These are phyloP conservation scores for Halcyon smyrnensis DNA, from an alignment of 2,797 vertebrate genomes.

Conservation along the genomic window DNA sequence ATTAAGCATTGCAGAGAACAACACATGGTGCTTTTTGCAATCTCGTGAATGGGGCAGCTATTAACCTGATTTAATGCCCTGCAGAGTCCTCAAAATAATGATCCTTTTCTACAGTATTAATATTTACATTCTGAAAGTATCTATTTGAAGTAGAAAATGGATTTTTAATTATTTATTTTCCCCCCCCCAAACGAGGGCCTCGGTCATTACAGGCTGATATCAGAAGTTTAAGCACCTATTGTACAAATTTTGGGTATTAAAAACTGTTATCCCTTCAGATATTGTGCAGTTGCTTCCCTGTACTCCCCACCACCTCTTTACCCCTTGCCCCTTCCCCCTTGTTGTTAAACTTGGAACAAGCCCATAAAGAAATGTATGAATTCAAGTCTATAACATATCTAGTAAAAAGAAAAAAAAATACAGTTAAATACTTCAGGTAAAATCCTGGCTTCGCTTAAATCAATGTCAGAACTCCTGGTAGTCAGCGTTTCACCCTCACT, in stretches of 20 bases:
- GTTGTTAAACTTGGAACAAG: not conserved
- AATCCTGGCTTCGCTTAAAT: slow-evolving; percentile 12
- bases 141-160: slow-evolving; percentile 18
- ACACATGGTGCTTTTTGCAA: slow-evolving; percentile 63
- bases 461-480: not conserved
- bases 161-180: not conserved
- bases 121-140: slow-evolving; percentile 34
- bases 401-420: too few relatives aligned
- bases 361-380: not conserved
- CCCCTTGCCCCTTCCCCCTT: not conserved
- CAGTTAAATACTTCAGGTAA: not conserved
- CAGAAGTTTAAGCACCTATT: not conserved
- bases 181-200: not conserved
- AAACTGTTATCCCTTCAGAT: not conserved
- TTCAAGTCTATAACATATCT: not conserved
- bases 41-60: slow-evolving; percentile 45
- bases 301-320: not conserved
- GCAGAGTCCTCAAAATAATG: slow-evolving; percentile 55
- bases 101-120: slow-evolving; percentile 47
- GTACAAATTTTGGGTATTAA: not conserved
- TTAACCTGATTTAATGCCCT: slow-evolving; percentile 68
- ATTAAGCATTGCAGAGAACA: slow-evolving; percentile 70
- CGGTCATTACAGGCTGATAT: not conserved
- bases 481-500: not conserved
- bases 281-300: not conserved